Percentiles rank a stretch among this genome's conserved stretches.
Conservation (phyloP, 2,888 invertebrate species). For the Prosapia bicincta region DNA sequence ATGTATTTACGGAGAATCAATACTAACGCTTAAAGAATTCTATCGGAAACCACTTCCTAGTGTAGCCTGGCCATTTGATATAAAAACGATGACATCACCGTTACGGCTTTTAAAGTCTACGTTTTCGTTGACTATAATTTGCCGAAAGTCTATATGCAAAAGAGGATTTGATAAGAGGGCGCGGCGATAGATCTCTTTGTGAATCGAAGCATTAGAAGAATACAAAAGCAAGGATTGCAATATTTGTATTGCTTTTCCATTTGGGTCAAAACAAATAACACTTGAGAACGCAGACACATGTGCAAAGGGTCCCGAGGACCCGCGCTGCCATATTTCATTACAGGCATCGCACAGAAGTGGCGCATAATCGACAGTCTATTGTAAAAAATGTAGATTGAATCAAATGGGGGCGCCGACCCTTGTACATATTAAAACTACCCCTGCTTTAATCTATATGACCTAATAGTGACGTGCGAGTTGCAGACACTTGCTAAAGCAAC, state of each 20-base stretch:
- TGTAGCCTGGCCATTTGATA: too few relatives aligned
- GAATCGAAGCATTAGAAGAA: neutral
- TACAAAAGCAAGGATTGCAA: constrained; percentile 7
- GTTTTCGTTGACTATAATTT: too few relatives aligned
- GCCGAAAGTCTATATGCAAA: too few relatives aligned
- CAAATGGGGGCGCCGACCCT: constrained; percentile 25
- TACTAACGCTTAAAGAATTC: too few relatives aligned
- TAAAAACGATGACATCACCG: too few relatives aligned
- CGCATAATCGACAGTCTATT: constrained; percentile 24
- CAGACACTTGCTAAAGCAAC: constrained; percentile 16
- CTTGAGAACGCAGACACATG: constrained; percentile 18
- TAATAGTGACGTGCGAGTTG: constrained; percentile 12
- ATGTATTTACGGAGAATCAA: too few relatives aligned
- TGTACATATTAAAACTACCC: constrained; percentile 29
- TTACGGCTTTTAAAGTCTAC: too few relatives aligned
- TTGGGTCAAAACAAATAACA: constrained; percentile 1
- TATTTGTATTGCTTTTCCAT: constrained; percentile 17
- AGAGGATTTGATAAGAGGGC: too few relatives aligned
- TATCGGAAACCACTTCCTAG: too few relatives aligned
- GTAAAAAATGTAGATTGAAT: constrained; percentile 32
- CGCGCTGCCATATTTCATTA: constrained; percentile 30
- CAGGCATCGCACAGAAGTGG: constrained; percentile 27
- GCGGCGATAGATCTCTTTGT: neutral
- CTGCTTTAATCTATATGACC: constrained; percentile 19
- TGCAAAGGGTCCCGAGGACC: constrained; percentile 4